These are phyloP conservation scores for Pseudanteris insignis DNA, from an alignment of 2,888 invertebrate species.

Conservation along the genomic window DNA sequence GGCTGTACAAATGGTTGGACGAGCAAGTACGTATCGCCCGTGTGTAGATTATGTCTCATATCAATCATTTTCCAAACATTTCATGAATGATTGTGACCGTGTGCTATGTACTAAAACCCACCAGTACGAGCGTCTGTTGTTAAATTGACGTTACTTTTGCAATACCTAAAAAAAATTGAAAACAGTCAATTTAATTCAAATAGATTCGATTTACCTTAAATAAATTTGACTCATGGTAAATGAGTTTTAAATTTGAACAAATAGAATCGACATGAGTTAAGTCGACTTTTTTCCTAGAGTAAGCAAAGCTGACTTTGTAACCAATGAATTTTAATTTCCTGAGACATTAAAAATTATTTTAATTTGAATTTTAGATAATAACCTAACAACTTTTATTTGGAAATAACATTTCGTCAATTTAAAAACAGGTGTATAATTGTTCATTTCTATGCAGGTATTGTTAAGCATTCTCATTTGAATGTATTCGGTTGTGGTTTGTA, in stretches of 20 bases:
- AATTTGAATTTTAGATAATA: too few species aligned
- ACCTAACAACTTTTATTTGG: not conserved
- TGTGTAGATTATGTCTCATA: conserved; percentile 66
- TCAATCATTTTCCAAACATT: conserved; percentile 50
- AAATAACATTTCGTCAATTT: conserved; percentile 14
- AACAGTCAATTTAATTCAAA: too few species aligned
- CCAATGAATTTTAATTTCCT: too few species aligned
- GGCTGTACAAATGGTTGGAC: conserved; percentile 97
- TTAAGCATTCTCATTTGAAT: conserved; percentile 28
- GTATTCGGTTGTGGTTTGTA: conserved; percentile 32
- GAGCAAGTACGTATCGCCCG: conserved; percentile 92
- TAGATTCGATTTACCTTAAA: too few species aligned
- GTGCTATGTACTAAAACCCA: conserved; percentile 9
- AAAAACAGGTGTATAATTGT: conserved; percentile 16
- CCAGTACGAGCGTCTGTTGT: conserved; percentile 4
- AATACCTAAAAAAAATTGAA: not conserved
- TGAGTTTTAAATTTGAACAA: too few species aligned
- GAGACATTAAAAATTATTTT: too few species aligned
- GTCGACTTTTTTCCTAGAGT: too few species aligned
- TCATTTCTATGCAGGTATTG: conserved; percentile 21
- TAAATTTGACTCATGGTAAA: too few species aligned
- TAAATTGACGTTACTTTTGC: conserved; percentile 8
- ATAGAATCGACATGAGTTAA: too few species aligned
- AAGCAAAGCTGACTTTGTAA: too few species aligned
- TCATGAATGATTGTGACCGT: conserved; percentile 39